These are phyloP conservation scores for Lutraria lutraria DNA, from an alignment of 2,888 invertebrate genomes.

Conservation along the genomic window DNA sequence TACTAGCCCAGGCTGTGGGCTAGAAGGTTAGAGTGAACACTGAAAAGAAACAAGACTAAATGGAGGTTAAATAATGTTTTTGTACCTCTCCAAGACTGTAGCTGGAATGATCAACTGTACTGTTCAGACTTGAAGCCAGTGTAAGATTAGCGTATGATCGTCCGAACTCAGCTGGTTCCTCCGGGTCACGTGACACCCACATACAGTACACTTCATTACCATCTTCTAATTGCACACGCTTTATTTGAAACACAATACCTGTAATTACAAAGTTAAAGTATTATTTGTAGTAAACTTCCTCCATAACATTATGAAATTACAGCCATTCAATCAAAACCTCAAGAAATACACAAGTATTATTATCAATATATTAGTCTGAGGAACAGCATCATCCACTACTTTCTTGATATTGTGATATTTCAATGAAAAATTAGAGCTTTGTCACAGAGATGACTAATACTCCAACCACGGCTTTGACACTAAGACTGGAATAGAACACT, in stretches of 20 bases:
- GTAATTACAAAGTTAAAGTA: slow-evolving; percentile 29
- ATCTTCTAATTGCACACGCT: slow-evolving; percentile 85
- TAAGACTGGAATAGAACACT: no score
- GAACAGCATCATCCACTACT: no score
- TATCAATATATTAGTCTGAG: no score
- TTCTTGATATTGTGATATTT: no score
- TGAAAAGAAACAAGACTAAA: no score
- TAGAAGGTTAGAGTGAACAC: no score
- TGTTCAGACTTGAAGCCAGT: slow-evolving; percentile 87
- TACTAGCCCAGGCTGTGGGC: no score
- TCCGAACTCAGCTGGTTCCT: slow-evolving; percentile 85
- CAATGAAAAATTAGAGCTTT: no score
- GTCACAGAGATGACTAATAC: no score
- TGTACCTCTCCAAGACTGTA: slow-evolving; percentile 81
- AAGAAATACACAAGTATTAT: no score
- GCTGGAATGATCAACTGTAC: slow-evolving; percentile 86
- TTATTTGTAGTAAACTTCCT: not conserved
- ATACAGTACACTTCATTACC: slow-evolving; percentile 89
- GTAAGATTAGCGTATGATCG: slow-evolving; percentile 86
- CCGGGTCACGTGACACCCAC: slow-evolving; percentile 89
- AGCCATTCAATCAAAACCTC: not conserved
- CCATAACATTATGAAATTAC: not conserved
- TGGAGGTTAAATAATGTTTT: no score
- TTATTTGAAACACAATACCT: slow-evolving; percentile 86
- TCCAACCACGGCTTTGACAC: no score